Evolutionary conservation across 2,113 vertebrate genomes (phyloP), one percentile per base, ranked within the genome.

Genomic region (Rhinoderma darwinii): DNA sequence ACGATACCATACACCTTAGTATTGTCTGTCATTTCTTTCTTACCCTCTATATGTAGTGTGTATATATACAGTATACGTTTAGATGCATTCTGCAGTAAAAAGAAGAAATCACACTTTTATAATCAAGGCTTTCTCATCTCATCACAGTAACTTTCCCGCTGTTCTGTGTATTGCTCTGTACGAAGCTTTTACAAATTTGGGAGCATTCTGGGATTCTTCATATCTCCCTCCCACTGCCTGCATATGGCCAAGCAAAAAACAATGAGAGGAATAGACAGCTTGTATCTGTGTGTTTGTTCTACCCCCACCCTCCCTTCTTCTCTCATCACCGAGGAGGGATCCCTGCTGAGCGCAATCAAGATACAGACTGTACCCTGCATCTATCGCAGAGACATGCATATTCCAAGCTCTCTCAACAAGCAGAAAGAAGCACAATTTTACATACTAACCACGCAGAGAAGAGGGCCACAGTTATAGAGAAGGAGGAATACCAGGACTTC

Each of bases 141-240:
- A 87, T 87, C 68, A 50, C 86, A 87, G 86, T 75, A 87, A 87
- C 86, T 87, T 87, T 87, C 86, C 86, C 70, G 86, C 86, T 87
- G 86, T 82, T 87, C 79, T 87, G 86, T 82, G 86, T 82, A 82
- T 87, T 87, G 78, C 86, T 56, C 86, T 87, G 86, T 87, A 87
- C 86, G 70, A 51, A 82, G 86, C 86, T 82, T 87, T 87, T 82
- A 87, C 86, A 87, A 82, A 87, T 87, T 87, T 87, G 50, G 86
- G 86, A 82, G 78, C 79, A 87, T 80, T 82, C 78, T 87, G 78
- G 86, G 79, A 87, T 87, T 44, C 86, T 87, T 87, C 86, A 87
- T 87, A 87, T 87, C 86, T 87, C 86, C 86, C 86, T 87, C 86
- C 86, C 86, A 87, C 86, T 87, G 86, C 86, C 86, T 87, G 86